Conservation (phyloP, 2,113 vertebrate genomes). For the Macroglossus sobrinus region DNA sequence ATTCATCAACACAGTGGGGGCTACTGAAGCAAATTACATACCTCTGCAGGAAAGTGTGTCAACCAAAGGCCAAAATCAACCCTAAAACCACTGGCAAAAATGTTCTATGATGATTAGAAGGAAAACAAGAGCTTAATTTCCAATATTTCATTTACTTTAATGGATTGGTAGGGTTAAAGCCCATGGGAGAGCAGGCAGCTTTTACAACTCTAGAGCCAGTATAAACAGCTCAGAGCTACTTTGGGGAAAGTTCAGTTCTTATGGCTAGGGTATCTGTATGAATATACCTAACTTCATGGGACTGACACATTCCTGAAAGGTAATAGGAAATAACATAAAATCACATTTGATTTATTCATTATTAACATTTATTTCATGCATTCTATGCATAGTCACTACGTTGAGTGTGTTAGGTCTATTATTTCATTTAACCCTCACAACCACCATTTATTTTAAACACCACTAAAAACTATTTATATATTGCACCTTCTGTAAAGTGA, state of each 20-base stretch:
- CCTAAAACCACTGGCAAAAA: background rate
- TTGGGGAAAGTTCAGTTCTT: background rate
- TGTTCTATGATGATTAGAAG: background rate
- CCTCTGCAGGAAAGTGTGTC: background rate
- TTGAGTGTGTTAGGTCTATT: background rate
- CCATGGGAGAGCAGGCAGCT: background rate
- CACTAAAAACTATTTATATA: background rate
- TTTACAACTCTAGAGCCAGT: background rate
- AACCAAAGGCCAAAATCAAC: background rate
- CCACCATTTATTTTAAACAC: background rate
- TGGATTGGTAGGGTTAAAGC: background rate
- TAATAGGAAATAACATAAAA: background rate
- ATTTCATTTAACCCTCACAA: slow-evolving; percentile 33
- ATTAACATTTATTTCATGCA: background rate
- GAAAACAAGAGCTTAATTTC: slow-evolving; percentile 1
- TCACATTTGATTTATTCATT: background rate
- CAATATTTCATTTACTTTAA: background rate
- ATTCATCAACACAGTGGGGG: background rate
- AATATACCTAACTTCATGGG: background rate
- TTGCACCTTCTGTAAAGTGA: background rate
- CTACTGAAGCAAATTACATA: background rate
- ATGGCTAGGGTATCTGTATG: background rate
- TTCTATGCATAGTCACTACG: background rate
- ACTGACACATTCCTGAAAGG: background rate
- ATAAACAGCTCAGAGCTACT: background rate